phyloP scores from a whole-genome alignment of 1,140 invertebrate species.

The Tribolium madens region DNA sequence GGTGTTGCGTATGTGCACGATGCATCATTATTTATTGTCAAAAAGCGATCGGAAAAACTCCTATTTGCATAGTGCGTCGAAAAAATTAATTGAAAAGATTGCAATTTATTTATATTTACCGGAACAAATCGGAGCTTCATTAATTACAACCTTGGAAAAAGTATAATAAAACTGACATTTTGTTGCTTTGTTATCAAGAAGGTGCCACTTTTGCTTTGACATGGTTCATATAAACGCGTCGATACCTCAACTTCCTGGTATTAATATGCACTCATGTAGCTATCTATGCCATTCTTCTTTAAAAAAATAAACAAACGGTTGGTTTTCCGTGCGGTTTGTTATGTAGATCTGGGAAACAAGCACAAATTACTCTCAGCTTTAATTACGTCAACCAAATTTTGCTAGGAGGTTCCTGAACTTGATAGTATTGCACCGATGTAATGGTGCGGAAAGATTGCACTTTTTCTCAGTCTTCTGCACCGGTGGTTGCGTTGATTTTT shows the following conservation, averaged over 20 bases:
- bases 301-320: conserved; percentile 27
- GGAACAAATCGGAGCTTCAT: conserved; percentile 24
- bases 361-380: conserved; percentile 6
- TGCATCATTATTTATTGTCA: conserved; percentile 3
- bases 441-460: conserved; percentile 21
- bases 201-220: conserved; percentile 35
- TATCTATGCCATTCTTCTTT: conserved; percentile 33
- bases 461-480: conserved; percentile 7
- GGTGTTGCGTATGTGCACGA: background rate
- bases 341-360: conserved; percentile 33
- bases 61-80: conserved; percentile 10
- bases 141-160: conserved; percentile 6
- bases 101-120: conserved; percentile 20
- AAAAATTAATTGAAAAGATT: conserved; percentile 38
- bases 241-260: conserved; percentile 18
- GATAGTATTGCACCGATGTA: conserved; percentile 8
- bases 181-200: conserved; percentile 3
- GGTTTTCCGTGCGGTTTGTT: conserved; percentile 32
- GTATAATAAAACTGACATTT: conserved; percentile 13
- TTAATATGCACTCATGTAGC: conserved; percentile 27
- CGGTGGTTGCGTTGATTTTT: background rate
- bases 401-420: background rate
- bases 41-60: background rate
- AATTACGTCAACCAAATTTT: background rate
- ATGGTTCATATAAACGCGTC: conserved; percentile 20